Base-by-base conservation (phyloP, 1,140 invertebrate species). In the Drosophila elegans region DNA sequence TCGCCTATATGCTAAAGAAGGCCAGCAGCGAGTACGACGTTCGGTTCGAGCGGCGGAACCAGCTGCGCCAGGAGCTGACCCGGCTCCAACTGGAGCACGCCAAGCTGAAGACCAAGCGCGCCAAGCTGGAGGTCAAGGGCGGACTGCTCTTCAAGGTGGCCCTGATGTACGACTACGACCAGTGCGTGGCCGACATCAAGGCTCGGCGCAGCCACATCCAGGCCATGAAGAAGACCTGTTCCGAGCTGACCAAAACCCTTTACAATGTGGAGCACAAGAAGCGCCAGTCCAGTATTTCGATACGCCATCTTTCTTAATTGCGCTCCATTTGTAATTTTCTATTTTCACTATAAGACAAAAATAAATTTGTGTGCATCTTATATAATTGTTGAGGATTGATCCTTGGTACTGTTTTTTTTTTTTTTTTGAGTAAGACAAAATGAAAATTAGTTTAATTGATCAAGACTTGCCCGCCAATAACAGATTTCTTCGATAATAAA, bases 81-180 rank as follows among this genome's bases (percentile, higher is more conserved):
- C 1, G 21, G 1, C 44, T 71, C 13, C 68, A 72, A 12, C 10
- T 12, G 13, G 21, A 57, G 29, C 68, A 71, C 7, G 42, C 53
- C 9, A 11, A 49, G 3, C 21, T 72, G 1, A 72, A 72, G 53
- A 9, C 36, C 9, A n/a, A 56, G 11, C 64, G 67, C 1, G 27
- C 21, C 27, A 36, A 38, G 3, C 36, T 71, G 3, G 44, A 71
- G 36, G 5, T 6, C 36, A 72, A 71, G 21, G 68, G 68, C 9
- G 68, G 68, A 3, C 29, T 72, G 3, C 68, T 72, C 2, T 72
- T 72, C 4, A 56, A 72, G 29, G n/a, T 38, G 11, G 25, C 27
- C 9, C 12, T 72, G 1, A 72, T 72, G 68, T 71, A 72, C 21
- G 68, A 72, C 9, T 72, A 57, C 21, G 68, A 72, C 52, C 57